Conservation (phyloP, 2,888 invertebrate species). For the Sinelater perroti region DNA sequence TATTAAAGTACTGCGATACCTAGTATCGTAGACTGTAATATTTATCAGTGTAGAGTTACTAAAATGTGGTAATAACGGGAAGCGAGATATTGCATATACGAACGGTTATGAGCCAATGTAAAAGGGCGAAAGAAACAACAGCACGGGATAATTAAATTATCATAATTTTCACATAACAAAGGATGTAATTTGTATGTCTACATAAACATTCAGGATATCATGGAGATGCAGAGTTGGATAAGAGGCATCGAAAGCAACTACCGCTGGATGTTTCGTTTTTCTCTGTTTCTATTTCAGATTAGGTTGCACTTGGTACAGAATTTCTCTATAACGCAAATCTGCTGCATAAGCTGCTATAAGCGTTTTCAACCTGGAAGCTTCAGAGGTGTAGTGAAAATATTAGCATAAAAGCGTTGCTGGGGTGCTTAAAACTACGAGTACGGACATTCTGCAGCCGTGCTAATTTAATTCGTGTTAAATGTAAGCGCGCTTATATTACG, state of each 20-base stretch:
- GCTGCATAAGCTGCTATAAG: conserved; percentile 1
- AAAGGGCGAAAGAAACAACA: background rate
- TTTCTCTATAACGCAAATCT: conserved; percentile 16
- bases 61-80: too few species aligned
- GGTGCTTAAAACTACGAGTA: conserved; percentile 20
- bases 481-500: conserved; percentile 1
- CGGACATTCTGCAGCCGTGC: conserved; percentile 12
- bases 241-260: background rate
- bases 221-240: background rate
- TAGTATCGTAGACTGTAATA: too few species aligned
- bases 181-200: conserved; percentile 5
- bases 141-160: conserved; percentile 1
- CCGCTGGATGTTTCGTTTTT: background rate
- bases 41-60: too few species aligned
- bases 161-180: conserved; percentile 3
- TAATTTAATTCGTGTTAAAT: conserved; percentile 20
- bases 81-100: too few species aligned
- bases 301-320: background rate
- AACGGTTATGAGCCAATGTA: too few species aligned
- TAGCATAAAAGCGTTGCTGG: conserved; percentile 19
- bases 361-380: conserved; percentile 10
- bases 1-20: too few species aligned
- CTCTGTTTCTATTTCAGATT: background rate
- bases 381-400: conserved; percentile 19
- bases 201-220: conserved; percentile 3